Evolutionary conservation across 2,797 vertebrate species (phyloP), one percentile per base, ranked within the genome.

Genomic region (Myoxocephalus aenaeus): DNA sequence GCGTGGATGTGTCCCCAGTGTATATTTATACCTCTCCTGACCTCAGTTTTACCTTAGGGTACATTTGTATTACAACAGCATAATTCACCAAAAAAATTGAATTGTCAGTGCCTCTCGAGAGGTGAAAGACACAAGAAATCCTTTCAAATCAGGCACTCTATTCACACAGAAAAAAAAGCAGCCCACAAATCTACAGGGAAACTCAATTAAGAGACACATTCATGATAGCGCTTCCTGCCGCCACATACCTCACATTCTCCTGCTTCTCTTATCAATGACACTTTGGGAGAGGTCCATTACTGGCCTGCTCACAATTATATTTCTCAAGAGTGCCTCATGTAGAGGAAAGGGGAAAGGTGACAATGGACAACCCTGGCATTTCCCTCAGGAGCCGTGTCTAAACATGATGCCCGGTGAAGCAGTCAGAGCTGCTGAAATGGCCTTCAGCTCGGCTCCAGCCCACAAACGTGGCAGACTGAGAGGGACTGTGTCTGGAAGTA

Each of bases 191-290:
- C 70, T 74, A 65, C 51, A 77, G 50, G 80, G 64, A 81, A 90
- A 89, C 80, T 85, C 83, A 84, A 88, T 90, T 86, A 90, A 90
- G 73, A 84, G 83, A 46, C 70, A 68, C 77, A 81, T 79, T 87
- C 62, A 75, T 76, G 81, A 80, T 72, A 72, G 80, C 13, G 0
- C 72, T 53, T 65, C 79, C 53, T 76, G 59, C 71, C 9, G 11
- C 71, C 58, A 54, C 77, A 67, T 84, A 78, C 74, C 76, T 83
- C 75, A 63, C 69, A 75, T 90, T 90, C 85, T 75, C 64, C 65
- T 61, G 66, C 84, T 63, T 63, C 65, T 88, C 75, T 89, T 90
- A 90, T 93, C 91, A 86, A 53, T 73, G 79, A 77, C 79, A 78
- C 78, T 63, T 74, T 83, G 80, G 65, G 29, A 90, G 82, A 86